A percentile compares a stretch with the other conserved stretches of the same genome.
phyloP scores from a whole-genome alignment of 1,140 invertebrate genomes.

The Caenorhabditis tropicalis region DNA sequence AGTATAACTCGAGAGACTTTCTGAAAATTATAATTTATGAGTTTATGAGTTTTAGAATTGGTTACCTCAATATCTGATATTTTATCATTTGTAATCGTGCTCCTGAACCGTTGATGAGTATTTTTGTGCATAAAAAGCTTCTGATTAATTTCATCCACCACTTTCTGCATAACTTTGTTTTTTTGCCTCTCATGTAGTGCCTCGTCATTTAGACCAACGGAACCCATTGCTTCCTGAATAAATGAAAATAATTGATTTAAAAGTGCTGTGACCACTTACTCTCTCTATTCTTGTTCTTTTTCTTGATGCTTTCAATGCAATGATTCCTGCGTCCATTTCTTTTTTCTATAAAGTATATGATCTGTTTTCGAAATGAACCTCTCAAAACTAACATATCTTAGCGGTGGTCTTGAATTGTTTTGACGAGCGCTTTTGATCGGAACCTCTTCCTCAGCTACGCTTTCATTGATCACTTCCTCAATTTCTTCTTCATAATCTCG shows the following conservation, averaged over 20 bases:
- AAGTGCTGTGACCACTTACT: neutral
- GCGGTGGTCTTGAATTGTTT: neutral
- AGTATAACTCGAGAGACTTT: neutral
- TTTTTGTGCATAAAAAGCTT: constrained; percentile 15
- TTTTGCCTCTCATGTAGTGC: neutral
- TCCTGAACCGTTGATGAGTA: neutral
- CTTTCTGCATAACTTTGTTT: neutral
- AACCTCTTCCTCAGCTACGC: neutral
- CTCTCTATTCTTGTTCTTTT: constrained; percentile 1
- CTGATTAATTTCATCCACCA: neutral
- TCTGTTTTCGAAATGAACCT: neutral
- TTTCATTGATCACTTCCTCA: neutral
- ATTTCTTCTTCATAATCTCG: neutral
- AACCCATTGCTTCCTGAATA: constrained; percentile 18
- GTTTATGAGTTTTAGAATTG: neutral
- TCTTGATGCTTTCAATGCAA: neutral
- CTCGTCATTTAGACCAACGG: neutral
- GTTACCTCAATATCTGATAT: neutral
- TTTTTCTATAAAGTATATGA: neutral
- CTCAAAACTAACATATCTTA: neutral
- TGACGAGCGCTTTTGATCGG: neutral
- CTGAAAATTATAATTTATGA: neutral
- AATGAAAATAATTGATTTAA: neutral
- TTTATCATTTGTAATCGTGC: neutral
- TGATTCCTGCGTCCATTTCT: neutral